Percentiles rank a stretch among this genome's conserved stretches.
phyloP scores from a whole-genome alignment of 1,140 invertebrate species.

The Sycobia sp. region DNA sequence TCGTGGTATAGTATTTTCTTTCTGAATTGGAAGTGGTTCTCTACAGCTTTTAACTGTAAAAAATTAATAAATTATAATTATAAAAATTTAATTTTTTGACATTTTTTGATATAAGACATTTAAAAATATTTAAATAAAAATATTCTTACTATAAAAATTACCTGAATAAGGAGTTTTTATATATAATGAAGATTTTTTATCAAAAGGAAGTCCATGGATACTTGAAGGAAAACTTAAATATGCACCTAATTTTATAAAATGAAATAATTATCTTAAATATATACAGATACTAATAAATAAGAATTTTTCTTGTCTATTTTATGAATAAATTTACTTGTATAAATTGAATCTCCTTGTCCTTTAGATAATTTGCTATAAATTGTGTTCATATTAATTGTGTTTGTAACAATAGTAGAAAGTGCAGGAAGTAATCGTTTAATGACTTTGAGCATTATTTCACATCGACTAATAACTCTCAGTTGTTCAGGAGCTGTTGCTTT shows the following conservation, averaged over 20 bases:
- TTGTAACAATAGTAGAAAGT: slow-evolving; percentile 51
- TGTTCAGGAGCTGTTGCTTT: slow-evolving; percentile 54
- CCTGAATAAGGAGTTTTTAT: slow-evolving; percentile 58
- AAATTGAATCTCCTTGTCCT: slow-evolving; percentile 40
- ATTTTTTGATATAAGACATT: no score
- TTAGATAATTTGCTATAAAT: slow-evolving; percentile 39
- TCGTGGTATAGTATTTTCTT: slow-evolving; percentile 47
- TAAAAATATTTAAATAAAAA: no score
- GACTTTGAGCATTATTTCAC: slow-evolving; percentile 55
- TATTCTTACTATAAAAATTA: slow-evolving; percentile 24
- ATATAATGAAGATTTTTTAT: slow-evolving; percentile 46
- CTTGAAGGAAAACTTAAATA: slow-evolving; percentile 39
- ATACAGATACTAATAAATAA: slow-evolving; percentile 1
- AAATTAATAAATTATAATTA: background rate
- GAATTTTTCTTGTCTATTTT: background rate
- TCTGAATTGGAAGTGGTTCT: slow-evolving; percentile 52
- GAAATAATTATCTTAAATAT: slow-evolving; percentile 18
- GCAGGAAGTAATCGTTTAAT: slow-evolving; percentile 54
- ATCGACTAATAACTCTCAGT: slow-evolving; percentile 56
- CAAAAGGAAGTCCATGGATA: slow-evolving; percentile 38
- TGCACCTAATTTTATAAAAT: slow-evolving; percentile 32
- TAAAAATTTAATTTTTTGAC: background rate
- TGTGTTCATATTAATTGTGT: slow-evolving; percentile 44
- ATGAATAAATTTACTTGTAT: slow-evolving; percentile 32
- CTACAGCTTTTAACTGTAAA: slow-evolving; percentile 54